Evolutionary conservation across 2,797 vertebrate genomes (phyloP), one percentile per base, ranked within the genome.

Genomic region (Tolypeutes matacus): DNA sequence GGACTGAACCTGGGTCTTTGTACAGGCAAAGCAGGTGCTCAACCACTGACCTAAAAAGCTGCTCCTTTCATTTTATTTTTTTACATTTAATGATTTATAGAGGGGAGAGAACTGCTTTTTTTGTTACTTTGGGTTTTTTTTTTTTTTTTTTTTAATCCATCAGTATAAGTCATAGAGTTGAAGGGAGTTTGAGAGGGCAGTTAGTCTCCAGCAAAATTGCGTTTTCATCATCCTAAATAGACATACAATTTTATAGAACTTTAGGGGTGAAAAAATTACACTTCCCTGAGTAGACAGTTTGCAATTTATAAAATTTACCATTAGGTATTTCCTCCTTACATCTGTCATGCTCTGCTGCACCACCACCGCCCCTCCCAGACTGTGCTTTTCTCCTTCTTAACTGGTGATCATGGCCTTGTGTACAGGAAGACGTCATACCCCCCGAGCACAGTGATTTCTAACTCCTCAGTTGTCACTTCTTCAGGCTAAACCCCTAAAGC

Each of bases 311-410:
- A 73, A 60, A 42, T 29, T 60, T 34, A 20, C 31, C 1, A 1
- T 3, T 31, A 20, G 9, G 15, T 78, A 25, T 25, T 88, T 89
- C 27, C 69, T 58, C 13, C 46, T 65, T 18, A 5, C 0, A 12
- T 9, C 0, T 7, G 6, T 21, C 1, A 14, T 3, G 1, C 12
- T 15, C 13, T 72, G 29, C 5, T 7, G 34, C 36, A 5, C 0
- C 18, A 13, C 5, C 0, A 3, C 27, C 7, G 11, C 21, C 64
- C 12, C 25, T 64, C 67, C 20, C 0, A 3, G 12, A 3, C 14
- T 39, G 31, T 23, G 7, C 76, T 31, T 20, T 31, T n/a, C 7
- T 36, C 60, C 14, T 9, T 86, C 51, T 29, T 39, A 27, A 14
- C 3, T n/a, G 76, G 39, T 1, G 23, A 31, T 23, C 31, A 3